Evolutionary conservation across 2,888 invertebrate species (phyloP).

Genomic region (Nemurella pictetii): DNA sequence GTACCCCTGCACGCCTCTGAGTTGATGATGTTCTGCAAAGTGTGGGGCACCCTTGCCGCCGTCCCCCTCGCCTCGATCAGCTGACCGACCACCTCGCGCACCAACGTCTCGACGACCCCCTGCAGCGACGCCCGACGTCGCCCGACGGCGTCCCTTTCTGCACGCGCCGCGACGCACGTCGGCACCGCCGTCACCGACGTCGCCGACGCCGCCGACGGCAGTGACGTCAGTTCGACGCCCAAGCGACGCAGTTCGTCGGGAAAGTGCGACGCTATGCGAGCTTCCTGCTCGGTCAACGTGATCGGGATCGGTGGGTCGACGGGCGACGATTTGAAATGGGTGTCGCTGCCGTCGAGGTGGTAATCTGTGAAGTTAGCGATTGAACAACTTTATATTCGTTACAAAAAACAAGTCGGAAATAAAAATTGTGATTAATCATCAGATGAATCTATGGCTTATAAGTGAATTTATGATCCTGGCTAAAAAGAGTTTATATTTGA

Average conservation of each 20-base stretch:
- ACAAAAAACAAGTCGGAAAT: too few relatives aligned
- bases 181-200: constrained; percentile 56
- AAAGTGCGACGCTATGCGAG: constrained; percentile 59
- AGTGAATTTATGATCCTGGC: too few relatives aligned
- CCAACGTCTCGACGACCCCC: constrained; percentile 56
- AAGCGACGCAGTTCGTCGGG: constrained; percentile 59
- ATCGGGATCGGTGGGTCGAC: constrained; percentile 46
- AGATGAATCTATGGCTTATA: too few relatives aligned
- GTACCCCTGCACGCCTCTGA: constrained; percentile 67
- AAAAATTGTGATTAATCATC: too few relatives aligned
- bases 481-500: too few relatives aligned
- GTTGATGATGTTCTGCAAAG: constrained; percentile 59
- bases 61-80: constrained; percentile 56
- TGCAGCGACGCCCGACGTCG: constrained; percentile 48
- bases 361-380: constrained; percentile 54
- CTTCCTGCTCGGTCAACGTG: constrained; percentile 53
- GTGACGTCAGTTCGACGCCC: too few relatives aligned
- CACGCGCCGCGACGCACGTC: constrained; percentile 62
- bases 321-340: constrained; percentile 39
- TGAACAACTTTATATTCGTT: too few relatives aligned
- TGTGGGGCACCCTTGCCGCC: constrained; percentile 54
- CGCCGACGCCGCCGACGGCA: constrained; percentile 54
- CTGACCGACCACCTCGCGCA: constrained; percentile 62
- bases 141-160: constrained; percentile 54
- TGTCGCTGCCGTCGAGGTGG: constrained; percentile 47